A percentile compares a stretch with the other conserved stretches of the same genome.
Evolutionary conservation across 2,113 vertebrate genomes (phyloP).

Genomic region (Oreocharis arfaki): DNA sequence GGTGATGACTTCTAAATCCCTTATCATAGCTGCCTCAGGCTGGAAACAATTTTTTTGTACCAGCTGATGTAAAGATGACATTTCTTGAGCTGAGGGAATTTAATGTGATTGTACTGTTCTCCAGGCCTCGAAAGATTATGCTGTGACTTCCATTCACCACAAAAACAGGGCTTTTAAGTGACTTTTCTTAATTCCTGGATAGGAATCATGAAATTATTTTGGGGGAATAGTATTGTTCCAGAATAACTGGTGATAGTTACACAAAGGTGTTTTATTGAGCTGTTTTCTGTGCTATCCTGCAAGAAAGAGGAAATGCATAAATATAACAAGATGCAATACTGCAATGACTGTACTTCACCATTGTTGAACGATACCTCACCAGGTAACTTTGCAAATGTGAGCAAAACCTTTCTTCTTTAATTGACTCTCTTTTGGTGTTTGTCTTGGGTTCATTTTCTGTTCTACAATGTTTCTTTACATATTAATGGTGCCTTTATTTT

Average conservation of each 20-base stretch:
- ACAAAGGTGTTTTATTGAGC: neutral
- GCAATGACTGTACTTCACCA: neutral
- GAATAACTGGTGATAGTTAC: conserved; percentile 9
- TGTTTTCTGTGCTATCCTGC: neutral
- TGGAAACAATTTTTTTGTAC: conserved; percentile 34
- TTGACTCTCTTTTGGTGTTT: neutral
- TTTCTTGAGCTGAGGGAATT: conserved; percentile 56
- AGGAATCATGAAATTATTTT: conserved; percentile 36
- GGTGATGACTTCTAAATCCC: conserved; percentile 36
- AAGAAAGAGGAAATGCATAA: neutral
- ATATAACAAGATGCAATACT: neutral
- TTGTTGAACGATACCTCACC: neutral
- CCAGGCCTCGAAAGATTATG: conserved; percentile 35
- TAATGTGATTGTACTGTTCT: conserved; percentile 36
- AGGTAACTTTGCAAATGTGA: neutral
- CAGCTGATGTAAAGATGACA: conserved; percentile 40
- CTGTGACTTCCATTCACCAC: conserved; percentile 42
- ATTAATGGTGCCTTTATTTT: neutral
- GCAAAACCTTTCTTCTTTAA: neutral
- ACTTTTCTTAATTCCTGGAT: conserved; percentile 46
- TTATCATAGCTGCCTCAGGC: conserved; percentile 57
- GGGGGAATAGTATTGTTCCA: neutral
- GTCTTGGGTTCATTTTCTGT: neutral
- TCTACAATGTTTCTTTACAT: neutral
- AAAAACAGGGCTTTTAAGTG: neutral